Conservation (phyloP, 35 echinoderm and acorn worm genomes). For the Diadema setosum region DNA sequence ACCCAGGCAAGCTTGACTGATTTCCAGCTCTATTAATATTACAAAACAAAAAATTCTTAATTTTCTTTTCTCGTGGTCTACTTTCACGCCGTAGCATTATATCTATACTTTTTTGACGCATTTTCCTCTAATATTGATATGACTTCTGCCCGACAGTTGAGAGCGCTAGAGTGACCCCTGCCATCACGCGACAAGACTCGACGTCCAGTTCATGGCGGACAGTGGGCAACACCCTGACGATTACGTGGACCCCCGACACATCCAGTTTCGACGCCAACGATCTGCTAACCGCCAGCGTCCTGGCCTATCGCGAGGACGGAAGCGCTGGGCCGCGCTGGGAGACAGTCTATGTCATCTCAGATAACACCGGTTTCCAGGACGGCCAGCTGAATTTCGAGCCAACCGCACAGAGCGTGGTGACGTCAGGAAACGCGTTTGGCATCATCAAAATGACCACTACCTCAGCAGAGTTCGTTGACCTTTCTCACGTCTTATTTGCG, state of each 20-base stretch:
- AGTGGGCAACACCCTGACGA: not conserved
- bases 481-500: too few species aligned
- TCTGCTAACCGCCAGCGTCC: not conserved
- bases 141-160: too few species aligned
- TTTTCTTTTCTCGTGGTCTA: too few species aligned
- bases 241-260: not conserved
- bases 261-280: not conserved
- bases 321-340: slow-evolving; percentile 12
- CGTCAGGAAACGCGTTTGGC: slow-evolving; percentile 24
- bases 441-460: slow-evolving; percentile 7
- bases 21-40: too few species aligned
- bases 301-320: slow-evolving; percentile 40
- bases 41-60: too few species aligned
- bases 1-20: too few species aligned
- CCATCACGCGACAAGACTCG: not conserved
- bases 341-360: slow-evolving; percentile 20
- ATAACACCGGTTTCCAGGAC: not conserved
- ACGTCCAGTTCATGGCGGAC: not conserved
- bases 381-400: slow-evolving; percentile 19
- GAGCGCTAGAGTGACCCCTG: not conserved
- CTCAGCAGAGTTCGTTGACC: too few species aligned
- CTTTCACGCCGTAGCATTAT: too few species aligned
- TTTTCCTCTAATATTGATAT: too few species aligned
- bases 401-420: slow-evolving; percentile 5
- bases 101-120: too few species aligned